Evolutionary conservation across 2,797 vertebrate species (phyloP).

Genomic region (Neosalanx taihuensis): DNA sequence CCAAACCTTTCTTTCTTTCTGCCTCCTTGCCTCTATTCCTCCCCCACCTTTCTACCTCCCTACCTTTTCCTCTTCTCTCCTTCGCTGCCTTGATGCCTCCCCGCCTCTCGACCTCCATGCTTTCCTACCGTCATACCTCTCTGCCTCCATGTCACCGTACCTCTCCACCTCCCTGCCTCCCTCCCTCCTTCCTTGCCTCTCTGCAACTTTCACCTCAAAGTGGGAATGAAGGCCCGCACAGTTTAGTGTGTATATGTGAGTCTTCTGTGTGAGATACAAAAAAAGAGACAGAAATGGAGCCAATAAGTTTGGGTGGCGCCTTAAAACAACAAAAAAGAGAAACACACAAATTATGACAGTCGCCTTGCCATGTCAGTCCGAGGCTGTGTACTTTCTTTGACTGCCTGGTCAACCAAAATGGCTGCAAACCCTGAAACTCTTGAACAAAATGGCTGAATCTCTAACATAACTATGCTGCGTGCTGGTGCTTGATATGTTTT

Average conservation of each 20-base stretch:
- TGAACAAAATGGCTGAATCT: neutral
- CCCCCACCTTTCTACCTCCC: neutral
- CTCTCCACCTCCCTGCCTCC: neutral
- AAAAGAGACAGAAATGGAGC: constrained; percentile 20
- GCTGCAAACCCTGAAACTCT: neutral
- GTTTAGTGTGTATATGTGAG: neutral
- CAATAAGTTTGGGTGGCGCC: constrained; percentile 15
- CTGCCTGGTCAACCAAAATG: neutral
- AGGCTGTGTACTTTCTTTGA: neutral
- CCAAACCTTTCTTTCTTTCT: neutral
- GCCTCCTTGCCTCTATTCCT: neutral
- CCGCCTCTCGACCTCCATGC: neutral
- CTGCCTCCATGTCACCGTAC: neutral
- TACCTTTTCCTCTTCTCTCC: neutral
- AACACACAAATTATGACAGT: too few relatives aligned
- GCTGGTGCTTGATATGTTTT: neutral
- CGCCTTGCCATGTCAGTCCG: too few relatives aligned
- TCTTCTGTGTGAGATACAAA: constrained; percentile 3
- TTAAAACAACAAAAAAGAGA: constrained; percentile 23
- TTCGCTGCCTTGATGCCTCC: neutral
- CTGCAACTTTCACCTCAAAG: neutral
- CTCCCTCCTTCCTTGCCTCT: neutral
- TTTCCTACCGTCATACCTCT: neutral
- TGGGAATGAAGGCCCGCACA: neutral
- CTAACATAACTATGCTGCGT: neutral